Conservation (phyloP, 2,113 vertebrate genomes). For the Pionites leucogaster region DNA sequence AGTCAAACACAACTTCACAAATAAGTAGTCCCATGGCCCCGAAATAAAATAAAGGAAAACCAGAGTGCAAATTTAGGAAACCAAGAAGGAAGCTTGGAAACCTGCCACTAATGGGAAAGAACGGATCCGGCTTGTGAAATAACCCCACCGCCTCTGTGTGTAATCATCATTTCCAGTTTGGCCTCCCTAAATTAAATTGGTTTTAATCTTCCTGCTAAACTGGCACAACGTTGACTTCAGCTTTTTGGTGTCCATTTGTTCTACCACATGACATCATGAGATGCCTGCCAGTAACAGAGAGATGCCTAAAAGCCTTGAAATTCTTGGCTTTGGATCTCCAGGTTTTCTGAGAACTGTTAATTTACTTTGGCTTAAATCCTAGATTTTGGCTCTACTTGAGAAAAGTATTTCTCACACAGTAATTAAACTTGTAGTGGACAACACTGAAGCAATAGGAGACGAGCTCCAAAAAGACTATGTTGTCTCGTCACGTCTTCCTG, state of each 20-base stretch:
- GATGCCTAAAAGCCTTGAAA: slow-evolving; percentile 70
- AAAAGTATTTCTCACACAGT: slow-evolving; percentile 62
- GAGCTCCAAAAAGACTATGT: not conserved
- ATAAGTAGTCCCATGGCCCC: not conserved
- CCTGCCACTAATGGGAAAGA: slow-evolving; percentile 22
- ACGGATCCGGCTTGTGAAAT: not conserved
- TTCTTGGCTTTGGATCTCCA: slow-evolving; percentile 67
- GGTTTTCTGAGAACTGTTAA: slow-evolving; percentile 68
- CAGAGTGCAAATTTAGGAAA: slow-evolving; percentile 27
- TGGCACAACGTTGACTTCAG: slow-evolving; percentile 43
- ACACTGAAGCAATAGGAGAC: slow-evolving; percentile 31
- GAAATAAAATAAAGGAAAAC: not conserved
- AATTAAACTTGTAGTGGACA: slow-evolving; percentile 72
- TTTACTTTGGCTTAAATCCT: slow-evolving; percentile 73
- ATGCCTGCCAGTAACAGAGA: slow-evolving; percentile 62
- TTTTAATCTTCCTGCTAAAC: slow-evolving; percentile 56
- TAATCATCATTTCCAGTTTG: slow-evolving; percentile 55
- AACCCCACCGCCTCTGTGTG: slow-evolving; percentile 31
- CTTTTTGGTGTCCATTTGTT: slow-evolving; percentile 67
- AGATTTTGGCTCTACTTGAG: slow-evolving; percentile 59
- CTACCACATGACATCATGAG: slow-evolving; percentile 64
- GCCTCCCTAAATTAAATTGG: slow-evolving; percentile 17
- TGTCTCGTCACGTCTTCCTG: not conserved
- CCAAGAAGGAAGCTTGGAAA: slow-evolving; percentile 26
- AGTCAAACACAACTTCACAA: not conserved